Percentiles rank a stretch among this genome's conserved stretches.
Evolutionary conservation across 2,888 invertebrate genomes (phyloP).

Genomic region (Drosophila incognita): DNA sequence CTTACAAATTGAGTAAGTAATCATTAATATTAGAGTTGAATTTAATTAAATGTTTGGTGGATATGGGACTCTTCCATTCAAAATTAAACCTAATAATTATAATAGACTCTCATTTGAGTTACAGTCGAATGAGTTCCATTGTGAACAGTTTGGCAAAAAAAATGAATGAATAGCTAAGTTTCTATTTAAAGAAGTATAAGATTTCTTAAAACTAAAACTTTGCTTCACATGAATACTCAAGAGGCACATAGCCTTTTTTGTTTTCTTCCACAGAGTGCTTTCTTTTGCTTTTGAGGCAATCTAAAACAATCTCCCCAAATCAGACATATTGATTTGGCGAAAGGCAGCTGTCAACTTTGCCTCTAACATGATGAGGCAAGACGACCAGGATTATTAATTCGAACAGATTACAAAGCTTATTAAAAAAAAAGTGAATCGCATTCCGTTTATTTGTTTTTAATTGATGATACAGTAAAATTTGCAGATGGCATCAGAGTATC

Average conservation of each 20-base stretch:
- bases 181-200: background rate
- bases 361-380: background rate
- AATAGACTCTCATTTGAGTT: conserved; percentile 7
- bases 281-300: conserved; percentile 7
- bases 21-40: background rate
- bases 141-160: background rate
- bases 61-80: background rate
- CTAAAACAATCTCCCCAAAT: conserved; percentile 5
- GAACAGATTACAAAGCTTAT: background rate
- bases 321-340: conserved; percentile 25
- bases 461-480: conserved; percentile 1
- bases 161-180: background rate
- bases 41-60: background rate
- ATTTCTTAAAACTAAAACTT: conserved; percentile 1
- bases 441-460: conserved; percentile 3
- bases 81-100: background rate
- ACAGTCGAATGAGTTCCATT: conserved; percentile 3
- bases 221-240: conserved; percentile 2
- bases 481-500: conserved; percentile 17
- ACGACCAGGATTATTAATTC: conserved; percentile 4
- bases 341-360: conserved; percentile 16
- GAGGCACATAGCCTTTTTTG: conserved; percentile 7
- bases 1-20: background rate
- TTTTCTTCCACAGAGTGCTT: conserved; percentile 1
- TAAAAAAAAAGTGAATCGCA: background rate